Evolutionary conservation across 2,113 vertebrate species (phyloP), one percentile per base, ranked within the genome.

Genomic region (Heterotilapia buettikoferi): DNA sequence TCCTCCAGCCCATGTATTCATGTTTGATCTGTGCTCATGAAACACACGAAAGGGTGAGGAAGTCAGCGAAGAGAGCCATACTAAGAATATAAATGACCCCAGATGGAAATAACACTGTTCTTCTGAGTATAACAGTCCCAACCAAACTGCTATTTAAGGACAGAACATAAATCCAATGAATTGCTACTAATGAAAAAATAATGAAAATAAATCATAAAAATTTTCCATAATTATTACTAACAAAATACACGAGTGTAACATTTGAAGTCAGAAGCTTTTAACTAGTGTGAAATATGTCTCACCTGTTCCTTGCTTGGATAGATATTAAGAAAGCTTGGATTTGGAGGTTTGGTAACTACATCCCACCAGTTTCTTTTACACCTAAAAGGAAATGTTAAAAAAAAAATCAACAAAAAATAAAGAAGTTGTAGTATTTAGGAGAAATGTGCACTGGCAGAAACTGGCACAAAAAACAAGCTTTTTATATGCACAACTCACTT

Each of bases 341-440:
- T 93, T 57, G 85, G 57, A 84, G 36, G 82, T 59, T 86, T 88
- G 18, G 45, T 36, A 47, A 94, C 82, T 50, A 24, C 82, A 82
- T 95, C 92, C 95, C 89, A 93, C 92, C 90, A 96, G 4, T 79
- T 86, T 12, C 2, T 68, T 91, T 94, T 92, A 2, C 91, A 13
- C 83, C 96, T 97, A 80, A 31, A 88, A 88, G 19, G 16, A 80
- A 88, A 88, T 10, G 16, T 38, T 45, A 52, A 47, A 43, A 43
- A 13, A 66, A 43, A 57, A 73, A 71, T 68, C 3, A 40, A 47
- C 21, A 73, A 78, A 47, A 68, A 21, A 66, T 66, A 5, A 66
- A 66, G 4, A 52, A 50, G 45, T n/a, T 50, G 6, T 29, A 13
- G 16, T 50, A 78, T 31, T 73, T 78, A 78, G 24, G 16, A 47